Evolutionary conservation across 2,888 invertebrate species (phyloP).

Genomic region (Aethes cnicana): DNA sequence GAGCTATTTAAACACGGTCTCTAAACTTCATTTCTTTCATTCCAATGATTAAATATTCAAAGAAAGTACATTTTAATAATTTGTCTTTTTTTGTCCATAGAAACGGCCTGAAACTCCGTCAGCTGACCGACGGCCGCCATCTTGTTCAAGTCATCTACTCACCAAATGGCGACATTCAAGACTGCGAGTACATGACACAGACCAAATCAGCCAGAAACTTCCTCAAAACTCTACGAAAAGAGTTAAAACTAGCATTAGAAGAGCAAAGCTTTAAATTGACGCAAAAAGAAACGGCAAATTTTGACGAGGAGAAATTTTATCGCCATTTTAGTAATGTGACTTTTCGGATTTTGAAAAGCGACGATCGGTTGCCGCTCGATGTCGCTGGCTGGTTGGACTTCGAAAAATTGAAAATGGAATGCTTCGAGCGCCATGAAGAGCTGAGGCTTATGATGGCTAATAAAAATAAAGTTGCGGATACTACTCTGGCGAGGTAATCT

Average conservation of each 20-base stretch:
- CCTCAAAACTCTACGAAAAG: conserved; percentile 81
- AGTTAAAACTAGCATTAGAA: conserved; percentile 73
- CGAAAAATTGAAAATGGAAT: conserved; percentile 80
- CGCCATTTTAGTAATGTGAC: conserved; percentile 80
- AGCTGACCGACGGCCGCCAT: conserved; percentile 86
- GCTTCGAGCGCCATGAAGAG: conserved; percentile 70
- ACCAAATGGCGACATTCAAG: conserved; percentile 81
- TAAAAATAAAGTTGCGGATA: conserved; percentile 56
- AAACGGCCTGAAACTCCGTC: conserved; percentile 83
- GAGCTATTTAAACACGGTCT: no score
- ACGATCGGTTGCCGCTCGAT: conserved; percentile 71
- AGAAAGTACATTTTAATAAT: conserved; percentile 16
- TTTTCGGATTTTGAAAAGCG: conserved; percentile 75
- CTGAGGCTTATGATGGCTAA: conserved; percentile 64
- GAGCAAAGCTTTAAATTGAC: conserved; percentile 61
- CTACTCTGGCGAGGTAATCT: conserved; percentile 60
- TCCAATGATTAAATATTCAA: no score
- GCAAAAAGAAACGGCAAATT: conserved; percentile 45
- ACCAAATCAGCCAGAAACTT: conserved; percentile 81
- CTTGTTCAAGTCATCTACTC: conserved; percentile 87
- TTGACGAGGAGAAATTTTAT: conserved; percentile 60
- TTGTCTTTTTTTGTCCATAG: conserved; percentile 63
- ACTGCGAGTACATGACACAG: conserved; percentile 86
- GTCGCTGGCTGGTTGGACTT: conserved; percentile 83
- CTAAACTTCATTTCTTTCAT: no score